phyloP scores from a whole-genome alignment of 2,113 vertebrate genomes.

The Machaerirhynchus nigripectus region DNA sequence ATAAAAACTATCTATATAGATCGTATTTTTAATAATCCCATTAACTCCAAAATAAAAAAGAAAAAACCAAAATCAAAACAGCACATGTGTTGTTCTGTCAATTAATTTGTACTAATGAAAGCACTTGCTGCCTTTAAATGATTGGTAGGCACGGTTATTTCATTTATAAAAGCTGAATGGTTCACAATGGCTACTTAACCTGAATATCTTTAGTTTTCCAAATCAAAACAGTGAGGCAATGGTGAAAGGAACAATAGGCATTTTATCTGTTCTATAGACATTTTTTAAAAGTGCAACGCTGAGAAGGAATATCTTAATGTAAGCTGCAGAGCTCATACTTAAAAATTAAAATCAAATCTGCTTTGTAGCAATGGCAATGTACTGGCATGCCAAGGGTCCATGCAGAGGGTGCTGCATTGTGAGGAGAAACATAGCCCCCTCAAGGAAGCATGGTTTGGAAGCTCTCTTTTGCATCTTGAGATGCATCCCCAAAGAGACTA shows the following conservation, averaged over 20 bases:
- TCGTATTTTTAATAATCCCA: background rate
- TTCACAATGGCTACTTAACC: constrained; percentile 18
- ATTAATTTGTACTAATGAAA: background rate
- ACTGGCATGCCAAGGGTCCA: background rate
- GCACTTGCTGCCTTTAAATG: background rate
- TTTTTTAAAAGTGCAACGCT: background rate
- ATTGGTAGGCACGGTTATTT: background rate
- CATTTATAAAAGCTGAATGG: background rate
- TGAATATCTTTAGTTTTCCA: constrained; percentile 40
- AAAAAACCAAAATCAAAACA: background rate
- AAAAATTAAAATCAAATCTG: background rate
- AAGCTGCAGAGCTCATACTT: background rate
- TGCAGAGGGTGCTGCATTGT: background rate
- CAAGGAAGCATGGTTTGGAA: background rate
- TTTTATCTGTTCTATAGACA: constrained; percentile 1
- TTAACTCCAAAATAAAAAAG: background rate
- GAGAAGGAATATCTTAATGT: constrained; percentile 10
- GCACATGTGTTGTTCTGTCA: background rate
- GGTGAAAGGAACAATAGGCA: constrained; percentile 14
- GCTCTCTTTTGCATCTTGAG: background rate
- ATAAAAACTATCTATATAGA: background rate
- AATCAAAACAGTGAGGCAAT: constrained; percentile 36
- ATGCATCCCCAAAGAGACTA: background rate
- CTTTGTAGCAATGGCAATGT: background rate
- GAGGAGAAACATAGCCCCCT: background rate